Conservation (phyloP, 92 coral and sea anemone genomes). For the Parazoanthus darwini region DNA sequence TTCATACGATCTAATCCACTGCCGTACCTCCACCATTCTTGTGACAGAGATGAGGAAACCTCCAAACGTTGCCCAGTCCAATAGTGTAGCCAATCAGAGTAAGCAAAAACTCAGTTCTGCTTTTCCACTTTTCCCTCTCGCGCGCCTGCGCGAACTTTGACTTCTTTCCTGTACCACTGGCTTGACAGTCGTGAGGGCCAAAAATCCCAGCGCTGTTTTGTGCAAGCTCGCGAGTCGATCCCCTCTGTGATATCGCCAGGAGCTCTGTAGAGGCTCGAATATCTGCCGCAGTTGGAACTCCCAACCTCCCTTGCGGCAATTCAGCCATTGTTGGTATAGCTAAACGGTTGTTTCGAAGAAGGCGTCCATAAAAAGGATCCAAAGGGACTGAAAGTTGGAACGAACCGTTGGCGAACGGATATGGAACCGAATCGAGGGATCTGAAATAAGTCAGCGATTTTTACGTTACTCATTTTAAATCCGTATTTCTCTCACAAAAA, state of each 20-base stretch:
- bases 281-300: constrained; percentile 31
- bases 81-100: constrained; percentile 92
- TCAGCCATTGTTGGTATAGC: constrained; percentile 2
- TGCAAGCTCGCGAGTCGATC: neutral
- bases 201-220: neutral
- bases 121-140: constrained; percentile 90
- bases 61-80: constrained; percentile 98
- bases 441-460: neutral
- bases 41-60: constrained; percentile 91
- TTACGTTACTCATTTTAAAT: no score
- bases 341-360: constrained; percentile 26
- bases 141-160: constrained; percentile 43
- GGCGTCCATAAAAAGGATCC: constrained; percentile 25
- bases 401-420: constrained; percentile 16
- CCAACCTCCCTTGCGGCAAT: constrained; percentile 21
- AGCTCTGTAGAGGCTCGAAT: constrained; percentile 36
- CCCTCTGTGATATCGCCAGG: constrained; percentile 29
- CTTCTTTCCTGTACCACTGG: constrained; percentile 3
- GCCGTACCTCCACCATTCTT: constrained; percentile 98
- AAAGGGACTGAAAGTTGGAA: neutral
- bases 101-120: constrained; percentile 88
- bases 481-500: no score
- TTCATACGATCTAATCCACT: no score
- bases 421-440: constrained; percentile 39
- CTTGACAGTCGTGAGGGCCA: neutral